Conservation (phyloP, 2,113 vertebrate genomes). For the Chunga burmeisteri region DNA sequence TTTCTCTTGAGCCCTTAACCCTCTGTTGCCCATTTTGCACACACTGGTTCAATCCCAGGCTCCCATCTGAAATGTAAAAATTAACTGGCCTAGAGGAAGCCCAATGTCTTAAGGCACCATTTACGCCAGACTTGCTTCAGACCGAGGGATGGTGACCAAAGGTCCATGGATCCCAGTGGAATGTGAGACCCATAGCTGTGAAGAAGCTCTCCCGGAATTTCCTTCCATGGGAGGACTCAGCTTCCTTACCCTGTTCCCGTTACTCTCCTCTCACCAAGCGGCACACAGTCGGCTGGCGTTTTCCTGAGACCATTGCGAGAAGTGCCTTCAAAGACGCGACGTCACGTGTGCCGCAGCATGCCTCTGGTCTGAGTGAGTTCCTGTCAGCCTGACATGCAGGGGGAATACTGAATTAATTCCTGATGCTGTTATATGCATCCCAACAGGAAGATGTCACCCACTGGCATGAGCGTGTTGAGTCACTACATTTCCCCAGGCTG, state of each 20-base stretch:
- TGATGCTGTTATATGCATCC: neutral
- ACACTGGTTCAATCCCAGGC: neutral
- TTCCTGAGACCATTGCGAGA: accelerated
- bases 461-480: neutral
- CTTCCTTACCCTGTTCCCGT: neutral
- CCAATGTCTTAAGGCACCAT: neutral
- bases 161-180: neutral
- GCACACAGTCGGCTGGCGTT: neutral
- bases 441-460: neutral
- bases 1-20: neutral
- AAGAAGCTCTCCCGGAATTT: neutral
- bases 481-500: neutral
- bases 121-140: neutral
- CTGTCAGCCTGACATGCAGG: neutral
- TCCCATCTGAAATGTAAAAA: neutral
- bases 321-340: neutral
- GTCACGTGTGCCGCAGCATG: accelerated
- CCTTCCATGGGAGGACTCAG: neutral
- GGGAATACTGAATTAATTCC: constrained; percentile 28
- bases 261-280: neutral
- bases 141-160: neutral
- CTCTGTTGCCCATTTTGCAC: neutral
- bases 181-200: neutral
- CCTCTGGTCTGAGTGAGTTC: neutral
- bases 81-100: neutral